Evolutionary conservation across 1,140 invertebrate genomes (phyloP).

Genomic region (Sycophila sp.): DNA sequence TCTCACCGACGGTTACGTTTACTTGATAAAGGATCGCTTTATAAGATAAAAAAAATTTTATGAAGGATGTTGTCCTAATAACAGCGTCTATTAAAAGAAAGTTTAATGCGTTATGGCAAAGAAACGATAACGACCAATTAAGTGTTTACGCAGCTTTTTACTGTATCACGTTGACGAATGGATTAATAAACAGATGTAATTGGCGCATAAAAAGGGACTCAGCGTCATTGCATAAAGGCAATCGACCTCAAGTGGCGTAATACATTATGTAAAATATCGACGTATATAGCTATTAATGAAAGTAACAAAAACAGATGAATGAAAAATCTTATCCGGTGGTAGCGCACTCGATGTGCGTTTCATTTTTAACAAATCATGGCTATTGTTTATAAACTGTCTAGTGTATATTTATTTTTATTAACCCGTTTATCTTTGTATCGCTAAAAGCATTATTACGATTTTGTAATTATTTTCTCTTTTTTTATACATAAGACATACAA

Average conservation of each 20-base stretch:
- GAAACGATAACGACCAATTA: not conserved
- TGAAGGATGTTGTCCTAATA: too few relatives aligned
- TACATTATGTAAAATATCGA: not conserved
- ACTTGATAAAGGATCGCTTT: too few relatives aligned
- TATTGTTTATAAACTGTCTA: constrained; percentile 16
- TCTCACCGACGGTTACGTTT: too few relatives aligned
- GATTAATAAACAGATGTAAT: too few relatives aligned
- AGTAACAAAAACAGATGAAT: too few relatives aligned
- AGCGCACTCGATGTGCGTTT: not conserved
- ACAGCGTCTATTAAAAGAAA: too few relatives aligned
- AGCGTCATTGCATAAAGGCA: too few relatives aligned
- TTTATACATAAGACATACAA: not conserved
- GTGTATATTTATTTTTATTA: constrained; percentile 26
- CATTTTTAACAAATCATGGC: not conserved
- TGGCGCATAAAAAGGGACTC: too few relatives aligned
- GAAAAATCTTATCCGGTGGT: not conserved
- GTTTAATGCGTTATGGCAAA: not conserved
- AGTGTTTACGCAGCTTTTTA: not conserved
- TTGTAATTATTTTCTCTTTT: not conserved
- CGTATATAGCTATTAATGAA: not conserved
- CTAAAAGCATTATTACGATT: constrained; percentile 1
- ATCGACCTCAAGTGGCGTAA: too few relatives aligned
- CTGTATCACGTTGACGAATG: not conserved
- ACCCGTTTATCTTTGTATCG: not conserved
- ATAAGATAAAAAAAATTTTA: too few relatives aligned